Evolutionary conservation across 2,888 invertebrate species (phyloP).

Genomic region (Magallana nippona): DNA sequence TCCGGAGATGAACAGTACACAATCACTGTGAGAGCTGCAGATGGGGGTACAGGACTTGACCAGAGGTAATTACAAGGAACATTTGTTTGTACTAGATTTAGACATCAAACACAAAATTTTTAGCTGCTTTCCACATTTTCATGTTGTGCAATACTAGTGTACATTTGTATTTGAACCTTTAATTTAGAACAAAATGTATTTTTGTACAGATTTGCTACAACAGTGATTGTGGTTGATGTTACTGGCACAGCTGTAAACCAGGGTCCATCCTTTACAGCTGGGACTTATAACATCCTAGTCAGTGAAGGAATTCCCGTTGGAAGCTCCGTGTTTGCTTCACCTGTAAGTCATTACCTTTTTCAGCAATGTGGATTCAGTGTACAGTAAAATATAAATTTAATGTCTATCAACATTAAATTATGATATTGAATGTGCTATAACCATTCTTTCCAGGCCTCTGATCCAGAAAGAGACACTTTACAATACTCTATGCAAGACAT

Average conservation of each 20-base stretch:
- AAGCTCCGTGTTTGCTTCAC: constrained; percentile 61
- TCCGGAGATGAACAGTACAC: constrained; percentile 60
- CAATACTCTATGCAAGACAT: constrained; percentile 52
- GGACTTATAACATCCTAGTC: constrained; percentile 64
- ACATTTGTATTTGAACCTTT: neutral
- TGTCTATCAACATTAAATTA: neutral
- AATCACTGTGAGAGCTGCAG: constrained; percentile 66
- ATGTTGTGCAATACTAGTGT: too few relatives aligned
- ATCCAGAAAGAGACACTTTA: constrained; percentile 59
- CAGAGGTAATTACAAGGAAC: constrained; percentile 43
- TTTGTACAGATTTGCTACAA: constrained; percentile 52
- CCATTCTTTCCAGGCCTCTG: constrained; percentile 51
- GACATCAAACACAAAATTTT: neutral
- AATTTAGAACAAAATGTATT: neutral
- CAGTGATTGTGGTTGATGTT: constrained; percentile 62
- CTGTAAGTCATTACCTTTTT: constrained; percentile 55
- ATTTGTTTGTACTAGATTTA: too few relatives aligned
- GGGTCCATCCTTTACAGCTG: constrained; percentile 66
- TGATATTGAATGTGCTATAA: neutral
- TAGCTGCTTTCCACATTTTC: neutral
- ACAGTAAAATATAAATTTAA: too few relatives aligned
- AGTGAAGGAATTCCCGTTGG: constrained; percentile 71
- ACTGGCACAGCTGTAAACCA: constrained; percentile 56
- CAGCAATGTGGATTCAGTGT: too few relatives aligned
- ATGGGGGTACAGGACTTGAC: constrained; percentile 57